Percentiles rank a stretch among this genome's conserved stretches.
phyloP scores from a whole-genome alignment of 2,797 vertebrate genomes.

The Xenentodon cancila region DNA sequence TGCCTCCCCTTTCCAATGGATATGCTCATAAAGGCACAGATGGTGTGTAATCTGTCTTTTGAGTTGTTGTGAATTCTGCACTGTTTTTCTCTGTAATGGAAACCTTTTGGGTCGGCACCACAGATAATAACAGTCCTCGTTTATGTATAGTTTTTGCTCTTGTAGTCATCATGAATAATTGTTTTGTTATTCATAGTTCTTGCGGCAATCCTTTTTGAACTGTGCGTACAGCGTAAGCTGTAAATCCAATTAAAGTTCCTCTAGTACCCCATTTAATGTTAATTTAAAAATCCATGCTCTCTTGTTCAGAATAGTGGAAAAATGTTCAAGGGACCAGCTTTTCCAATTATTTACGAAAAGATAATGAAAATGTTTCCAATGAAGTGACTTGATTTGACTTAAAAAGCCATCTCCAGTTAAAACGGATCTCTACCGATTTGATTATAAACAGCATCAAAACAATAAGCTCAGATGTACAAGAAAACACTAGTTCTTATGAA shows the following conservation, averaged over 20 bases:
- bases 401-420: background rate
- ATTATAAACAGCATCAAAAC: background rate
- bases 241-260: background rate
- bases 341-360: no score
- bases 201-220: background rate
- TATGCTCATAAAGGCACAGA: constrained; percentile 91
- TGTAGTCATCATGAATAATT: background rate
- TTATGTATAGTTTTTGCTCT: background rate
- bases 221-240: background rate
- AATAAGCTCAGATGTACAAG: background rate
- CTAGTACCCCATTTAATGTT: no score
- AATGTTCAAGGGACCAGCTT: no score
- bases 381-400: no score
- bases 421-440: background rate
- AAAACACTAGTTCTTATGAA: background rate
- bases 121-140: background rate
- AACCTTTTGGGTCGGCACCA: background rate
- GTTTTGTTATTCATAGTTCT: background rate
- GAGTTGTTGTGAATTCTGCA: background rate
- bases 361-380: no score
- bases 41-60: constrained; percentile 72
- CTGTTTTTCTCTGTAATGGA: constrained; percentile 3
- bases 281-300: no score
- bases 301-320: no score
- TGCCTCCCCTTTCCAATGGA: constrained; percentile 89